These are phyloP conservation scores for Dasypogon diadema DNA, from an alignment of 2,888 invertebrate species.

Conservation along the genomic window DNA sequence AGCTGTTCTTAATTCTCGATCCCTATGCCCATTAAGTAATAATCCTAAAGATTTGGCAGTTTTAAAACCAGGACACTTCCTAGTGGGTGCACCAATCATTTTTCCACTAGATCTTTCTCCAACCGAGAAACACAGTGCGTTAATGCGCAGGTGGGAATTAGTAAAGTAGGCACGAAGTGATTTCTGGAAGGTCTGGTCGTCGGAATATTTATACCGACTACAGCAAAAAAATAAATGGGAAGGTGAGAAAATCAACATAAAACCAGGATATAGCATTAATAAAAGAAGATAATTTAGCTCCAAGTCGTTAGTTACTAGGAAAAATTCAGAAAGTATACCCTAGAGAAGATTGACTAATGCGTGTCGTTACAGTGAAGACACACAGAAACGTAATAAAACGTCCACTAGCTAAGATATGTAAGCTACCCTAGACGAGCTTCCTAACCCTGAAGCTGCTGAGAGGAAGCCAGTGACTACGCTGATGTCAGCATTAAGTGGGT, in stretches of 20 bases:
- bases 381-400: background rate
- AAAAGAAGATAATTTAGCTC: background rate
- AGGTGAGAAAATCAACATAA: background rate
- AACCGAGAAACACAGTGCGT: constrained; percentile 36
- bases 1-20: constrained; percentile 60
- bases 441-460: background rate
- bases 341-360: too few relatives aligned
- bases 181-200: constrained; percentile 50
- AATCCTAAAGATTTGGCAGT: constrained; percentile 53
- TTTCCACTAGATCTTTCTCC: constrained; percentile 52
- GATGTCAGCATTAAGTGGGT: background rate
- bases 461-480: background rate
- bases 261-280: background rate
- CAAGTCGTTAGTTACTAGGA: background rate
- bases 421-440: background rate
- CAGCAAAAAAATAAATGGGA: background rate
- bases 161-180: constrained; percentile 35
- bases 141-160: constrained; percentile 15
- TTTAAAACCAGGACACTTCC: constrained; percentile 55
- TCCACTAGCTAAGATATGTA: background rate
- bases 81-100: constrained; percentile 49
- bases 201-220: background rate
- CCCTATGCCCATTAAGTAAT: constrained; percentile 56
- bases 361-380: background rate
- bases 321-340: too few relatives aligned